Conservation (phyloP, 2,113 vertebrate genomes). For the Gallinago paraguaiae region DNA sequence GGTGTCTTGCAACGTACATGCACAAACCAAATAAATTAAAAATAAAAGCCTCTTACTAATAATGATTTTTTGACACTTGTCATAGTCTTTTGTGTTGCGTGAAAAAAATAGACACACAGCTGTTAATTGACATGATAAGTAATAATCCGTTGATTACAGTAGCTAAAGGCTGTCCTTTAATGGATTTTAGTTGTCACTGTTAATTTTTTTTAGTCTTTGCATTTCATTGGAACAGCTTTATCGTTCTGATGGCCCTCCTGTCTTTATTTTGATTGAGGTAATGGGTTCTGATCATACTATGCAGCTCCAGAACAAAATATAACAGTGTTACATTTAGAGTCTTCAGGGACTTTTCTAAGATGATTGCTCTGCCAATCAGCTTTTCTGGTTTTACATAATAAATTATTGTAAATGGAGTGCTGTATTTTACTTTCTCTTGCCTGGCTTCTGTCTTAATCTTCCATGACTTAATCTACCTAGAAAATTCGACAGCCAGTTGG, state of each 20-base stretch:
- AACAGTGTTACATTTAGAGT: constrained; percentile 60
- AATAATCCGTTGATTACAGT: constrained; percentile 78
- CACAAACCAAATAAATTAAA: constrained; percentile 33
- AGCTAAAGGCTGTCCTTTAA: constrained; percentile 74
- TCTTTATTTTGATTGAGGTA: constrained; percentile 69
- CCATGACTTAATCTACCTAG: constrained; percentile 71
- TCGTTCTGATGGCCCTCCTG: constrained; percentile 65
- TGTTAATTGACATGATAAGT: constrained; percentile 76
- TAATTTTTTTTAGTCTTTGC: constrained; percentile 78
- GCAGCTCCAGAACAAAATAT: constrained; percentile 52
- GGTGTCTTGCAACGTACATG: not conserved
- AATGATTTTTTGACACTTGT: constrained; percentile 44
- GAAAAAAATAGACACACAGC: constrained; percentile 50
- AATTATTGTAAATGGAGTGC: constrained; percentile 43
- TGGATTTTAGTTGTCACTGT: constrained; percentile 77
- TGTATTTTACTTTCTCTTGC: constrained; percentile 59
- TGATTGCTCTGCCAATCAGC: constrained; percentile 71
- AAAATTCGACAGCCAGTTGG: constrained; percentile 59
- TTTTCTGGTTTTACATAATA: constrained; percentile 65
- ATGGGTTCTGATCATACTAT: constrained; percentile 55
- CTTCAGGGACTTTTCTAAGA: constrained; percentile 59
- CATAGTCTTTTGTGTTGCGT: constrained; percentile 34
- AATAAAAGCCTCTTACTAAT: constrained; percentile 8
- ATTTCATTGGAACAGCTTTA: constrained; percentile 74
- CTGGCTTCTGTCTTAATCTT: constrained; percentile 71